Evolutionary conservation across 2,888 invertebrate genomes (phyloP).

Genomic region (Ganaspis brasiliensis): DNA sequence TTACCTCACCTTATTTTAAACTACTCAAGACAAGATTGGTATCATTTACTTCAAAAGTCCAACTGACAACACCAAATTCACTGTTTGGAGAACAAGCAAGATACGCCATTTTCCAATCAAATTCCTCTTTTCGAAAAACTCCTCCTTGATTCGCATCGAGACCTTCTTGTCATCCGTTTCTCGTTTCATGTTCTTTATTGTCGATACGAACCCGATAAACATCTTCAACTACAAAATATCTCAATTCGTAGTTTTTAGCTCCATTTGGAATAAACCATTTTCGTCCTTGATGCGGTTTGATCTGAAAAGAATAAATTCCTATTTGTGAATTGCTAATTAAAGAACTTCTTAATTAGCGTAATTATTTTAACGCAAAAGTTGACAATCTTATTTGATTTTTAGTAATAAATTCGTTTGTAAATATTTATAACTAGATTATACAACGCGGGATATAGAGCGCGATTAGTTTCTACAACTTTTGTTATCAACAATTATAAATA

Average conservation of each 20-base stretch:
- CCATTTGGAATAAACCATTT: constrained; percentile 72
- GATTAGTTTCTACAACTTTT: too few species aligned
- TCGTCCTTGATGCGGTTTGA: constrained; percentile 53
- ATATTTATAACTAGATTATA: too few species aligned
- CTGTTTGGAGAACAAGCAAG: constrained; percentile 86
- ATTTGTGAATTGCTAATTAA: too few species aligned
- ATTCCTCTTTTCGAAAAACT: constrained; percentile 92
- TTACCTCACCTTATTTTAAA: constrained; percentile 65
- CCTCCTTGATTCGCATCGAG: constrained; percentile 83
- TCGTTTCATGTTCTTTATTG: constrained; percentile 70
- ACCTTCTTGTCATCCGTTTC: constrained; percentile 87
- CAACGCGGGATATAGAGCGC: too few species aligned
- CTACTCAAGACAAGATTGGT: constrained; percentile 80
- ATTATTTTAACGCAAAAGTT: too few species aligned
- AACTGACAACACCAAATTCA: constrained; percentile 83
- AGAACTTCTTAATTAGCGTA: too few species aligned
- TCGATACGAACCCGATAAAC: constrained; percentile 77
- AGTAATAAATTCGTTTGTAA: too few species aligned
- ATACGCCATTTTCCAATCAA: constrained; percentile 96
- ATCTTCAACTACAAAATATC: constrained; percentile 80
- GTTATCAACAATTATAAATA: too few species aligned
- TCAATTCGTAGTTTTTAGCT: constrained; percentile 78
- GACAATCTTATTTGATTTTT: too few species aligned
- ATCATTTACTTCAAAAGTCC: constrained; percentile 85
- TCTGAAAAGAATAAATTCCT: constrained; percentile 54